A percentile compares a stretch with the other conserved stretches of the same genome.
Evolutionary conservation across 2,888 invertebrate genomes (phyloP).

Genomic region (Mylabris sibirica): DNA sequence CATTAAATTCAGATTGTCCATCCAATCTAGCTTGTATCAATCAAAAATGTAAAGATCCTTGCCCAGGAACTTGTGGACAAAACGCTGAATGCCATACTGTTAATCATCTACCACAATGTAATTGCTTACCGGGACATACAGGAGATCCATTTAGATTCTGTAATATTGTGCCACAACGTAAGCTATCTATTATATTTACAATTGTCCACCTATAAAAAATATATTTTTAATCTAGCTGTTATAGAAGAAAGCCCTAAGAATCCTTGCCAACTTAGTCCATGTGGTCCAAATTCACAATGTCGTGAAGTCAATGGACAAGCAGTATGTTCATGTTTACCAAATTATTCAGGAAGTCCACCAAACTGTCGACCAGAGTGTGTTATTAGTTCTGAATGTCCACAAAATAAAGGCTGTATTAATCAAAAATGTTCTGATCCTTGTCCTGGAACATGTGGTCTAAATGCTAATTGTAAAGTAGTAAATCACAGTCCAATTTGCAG

Average conservation of each 20-base stretch:
- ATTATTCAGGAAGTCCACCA: constrained; percentile 70
- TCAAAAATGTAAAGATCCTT: constrained; percentile 78
- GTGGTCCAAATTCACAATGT: constrained; percentile 81
- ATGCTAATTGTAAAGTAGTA: constrained; percentile 63
- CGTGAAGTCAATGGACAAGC: constrained; percentile 68
- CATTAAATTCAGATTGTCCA: constrained; percentile 74
- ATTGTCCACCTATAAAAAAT: neutral
- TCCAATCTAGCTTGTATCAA: constrained; percentile 75
- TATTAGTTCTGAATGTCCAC: constrained; percentile 66
- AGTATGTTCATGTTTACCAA: constrained; percentile 68
- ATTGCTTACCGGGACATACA: constrained; percentile 68
- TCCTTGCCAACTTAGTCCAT: constrained; percentile 78
- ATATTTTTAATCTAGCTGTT: constrained; percentile 39
- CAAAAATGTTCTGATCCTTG: constrained; percentile 62
- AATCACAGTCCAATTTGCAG: constrained; percentile 80
- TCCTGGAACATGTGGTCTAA: constrained; percentile 65
- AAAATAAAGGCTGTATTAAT: constrained; percentile 59
- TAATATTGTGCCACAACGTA: constrained; percentile 60
- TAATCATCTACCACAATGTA: constrained; percentile 80
- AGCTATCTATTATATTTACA: constrained; percentile 45
- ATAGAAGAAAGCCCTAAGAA: constrained; percentile 48
- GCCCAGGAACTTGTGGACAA: constrained; percentile 74
- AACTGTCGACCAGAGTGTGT: constrained; percentile 68
- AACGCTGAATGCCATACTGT: constrained; percentile 78
- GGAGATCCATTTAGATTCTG: constrained; percentile 68